Evolutionary conservation across 1,140 invertebrate species (phyloP).

Genomic region (Eumaeus atala): DNA sequence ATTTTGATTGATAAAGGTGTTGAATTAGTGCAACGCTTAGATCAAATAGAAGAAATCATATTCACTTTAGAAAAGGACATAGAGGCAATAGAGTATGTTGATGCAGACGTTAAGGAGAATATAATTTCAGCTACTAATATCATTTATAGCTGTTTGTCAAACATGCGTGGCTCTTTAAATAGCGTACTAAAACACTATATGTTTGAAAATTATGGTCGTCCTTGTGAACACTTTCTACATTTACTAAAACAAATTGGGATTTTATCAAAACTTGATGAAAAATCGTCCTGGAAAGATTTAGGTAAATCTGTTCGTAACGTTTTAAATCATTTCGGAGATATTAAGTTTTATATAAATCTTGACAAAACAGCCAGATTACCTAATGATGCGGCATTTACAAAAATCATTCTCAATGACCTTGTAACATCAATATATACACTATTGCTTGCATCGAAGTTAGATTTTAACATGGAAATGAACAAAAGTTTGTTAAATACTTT

Average conservation of each 20-base stretch:
- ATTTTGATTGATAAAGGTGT: slow-evolving; percentile 51
- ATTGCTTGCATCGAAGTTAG: slow-evolving; percentile 23
- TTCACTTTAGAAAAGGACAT: slow-evolving; percentile 53
- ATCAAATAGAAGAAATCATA: slow-evolving; percentile 52
- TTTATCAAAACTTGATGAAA: slow-evolving; percentile 29
- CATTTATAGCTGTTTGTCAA: slow-evolving; percentile 55
- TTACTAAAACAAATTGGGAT: slow-evolving; percentile 42
- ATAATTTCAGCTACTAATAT: slow-evolving; percentile 52
- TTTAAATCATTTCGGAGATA: slow-evolving; percentile 65
- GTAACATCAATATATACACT: slow-evolving; percentile 31
- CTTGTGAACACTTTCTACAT: slow-evolving; percentile 41
- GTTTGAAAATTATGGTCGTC: slow-evolving; percentile 59
- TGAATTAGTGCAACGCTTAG: slow-evolving; percentile 42
- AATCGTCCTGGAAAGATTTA: slow-evolving; percentile 36
- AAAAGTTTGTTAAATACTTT: slow-evolving; percentile 21
- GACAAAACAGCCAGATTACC: slow-evolving; percentile 63
- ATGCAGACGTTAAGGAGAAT: slow-evolving; percentile 32
- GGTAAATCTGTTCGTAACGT: slow-evolving; percentile 47
- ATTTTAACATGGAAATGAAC: slow-evolving; percentile 13
- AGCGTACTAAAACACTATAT: slow-evolving; percentile 61
- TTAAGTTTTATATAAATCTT: slow-evolving; percentile 67
- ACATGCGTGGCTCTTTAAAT: slow-evolving; percentile 58
- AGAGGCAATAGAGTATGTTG: slow-evolving; percentile 26
- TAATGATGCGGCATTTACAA: slow-evolving; percentile 54
- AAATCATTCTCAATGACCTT: slow-evolving; percentile 50